Base-by-base conservation (phyloP, 2,113 vertebrate genomes). In the Erpornis zantholeuca region DNA sequence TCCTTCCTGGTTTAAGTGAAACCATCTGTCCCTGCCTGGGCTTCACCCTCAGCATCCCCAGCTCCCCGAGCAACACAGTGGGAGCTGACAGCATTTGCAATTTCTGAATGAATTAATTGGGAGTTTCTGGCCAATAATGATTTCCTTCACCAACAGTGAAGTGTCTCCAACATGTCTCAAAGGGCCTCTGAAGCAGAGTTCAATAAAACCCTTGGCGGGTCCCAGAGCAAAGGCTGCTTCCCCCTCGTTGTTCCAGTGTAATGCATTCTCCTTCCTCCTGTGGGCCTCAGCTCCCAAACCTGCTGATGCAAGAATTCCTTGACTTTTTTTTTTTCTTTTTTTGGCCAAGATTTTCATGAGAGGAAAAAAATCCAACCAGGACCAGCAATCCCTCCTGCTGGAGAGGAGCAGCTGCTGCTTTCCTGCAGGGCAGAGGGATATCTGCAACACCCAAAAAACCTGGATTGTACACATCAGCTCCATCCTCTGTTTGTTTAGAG, bases 251-350 rank as follows among this genome's bases (percentile, higher is more conserved):
- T 50, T 33, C 13, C 27, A 36, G 63, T 12, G 36, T 49, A 93
- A 90, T 73, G 88, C 66, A 25, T 76, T 90, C 84, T 88, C 84
- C 82, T 88, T 85, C 92, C 83, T 92, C 86, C 88, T 63, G 42
- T 83, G 94, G 91, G 68, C 94, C 83, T 88, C 86, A 70, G 79
- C 50, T 95, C 72, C 76, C 92, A 88, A 76, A 92, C 82, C 68
- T 95, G 92, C 96, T 96, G 90, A 95, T 85, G 96, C 90, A 97
- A 94, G n/a, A 90, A 94, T 94, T 95, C 82, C 45, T 91, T 36
- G 5, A 60, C 57, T 36, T 65, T 75, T 79, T 44, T 79, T 44
- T 42, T 42, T 14, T n/a, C n/a, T n/a, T 14, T 35, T n/a, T 31
- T 49, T 22, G 27, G 68, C 80, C 91, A 95, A 88, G 52, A n/a